These are phyloP conservation scores for Trematomus loennbergii DNA, from an alignment of 2,113 vertebrate species.

Conservation along the genomic window DNA sequence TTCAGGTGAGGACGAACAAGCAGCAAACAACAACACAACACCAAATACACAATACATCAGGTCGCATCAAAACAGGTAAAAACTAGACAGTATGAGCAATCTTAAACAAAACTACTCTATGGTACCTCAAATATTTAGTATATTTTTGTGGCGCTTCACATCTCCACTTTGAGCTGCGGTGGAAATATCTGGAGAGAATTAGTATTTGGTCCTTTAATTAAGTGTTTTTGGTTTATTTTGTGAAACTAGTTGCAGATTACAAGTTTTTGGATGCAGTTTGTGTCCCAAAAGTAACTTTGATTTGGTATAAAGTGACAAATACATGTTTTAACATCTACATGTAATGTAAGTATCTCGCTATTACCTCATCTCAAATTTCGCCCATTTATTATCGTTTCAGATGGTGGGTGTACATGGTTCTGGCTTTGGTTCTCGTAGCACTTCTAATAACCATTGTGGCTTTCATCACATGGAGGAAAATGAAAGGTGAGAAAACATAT, in stretches of 20 bases:
- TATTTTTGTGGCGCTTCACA: not conserved
- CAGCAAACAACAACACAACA: not conserved
- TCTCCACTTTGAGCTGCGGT: not conserved
- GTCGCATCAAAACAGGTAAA: not conserved
- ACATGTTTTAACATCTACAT: too few relatives aligned
- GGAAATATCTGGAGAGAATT: too few relatives aligned
- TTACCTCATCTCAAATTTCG: too few relatives aligned
- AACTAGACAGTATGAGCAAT: rapidly evolving
- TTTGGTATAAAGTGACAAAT: too few relatives aligned
- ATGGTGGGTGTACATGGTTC: not conserved
- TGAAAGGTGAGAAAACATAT: constrained; percentile 17
- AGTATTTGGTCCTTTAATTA: too few relatives aligned
- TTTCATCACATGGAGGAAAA: constrained; percentile 4
- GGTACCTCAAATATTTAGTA: not conserved
- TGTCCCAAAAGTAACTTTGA: not conserved
- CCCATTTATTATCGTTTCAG: not conserved
- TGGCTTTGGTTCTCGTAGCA: not conserved
- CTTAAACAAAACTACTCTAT: not conserved
- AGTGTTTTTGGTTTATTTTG: not conserved
- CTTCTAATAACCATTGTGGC: not conserved
- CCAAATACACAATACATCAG: too few relatives aligned
- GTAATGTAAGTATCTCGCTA: too few relatives aligned
- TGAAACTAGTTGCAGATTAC: not conserved
- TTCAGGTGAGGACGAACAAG: not conserved
- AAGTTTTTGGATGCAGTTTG: not conserved